Evolutionary conservation across 2,113 vertebrate genomes (phyloP), one percentile per base, ranked within the genome.

Genomic region (Ptilorrhoa leucosticta): DNA sequence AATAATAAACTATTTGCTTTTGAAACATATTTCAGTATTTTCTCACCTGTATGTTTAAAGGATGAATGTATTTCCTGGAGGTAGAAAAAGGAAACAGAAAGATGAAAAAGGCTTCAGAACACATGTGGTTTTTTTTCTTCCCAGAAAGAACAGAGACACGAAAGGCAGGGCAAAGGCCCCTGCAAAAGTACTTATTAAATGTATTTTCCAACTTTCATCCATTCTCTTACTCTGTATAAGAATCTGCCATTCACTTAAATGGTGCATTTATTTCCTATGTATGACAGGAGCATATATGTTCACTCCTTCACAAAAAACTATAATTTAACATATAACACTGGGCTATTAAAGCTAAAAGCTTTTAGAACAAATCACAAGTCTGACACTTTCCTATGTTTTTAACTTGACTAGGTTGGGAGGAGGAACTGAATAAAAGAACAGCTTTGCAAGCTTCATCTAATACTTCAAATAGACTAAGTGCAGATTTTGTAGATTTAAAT

Each of bases 281-380:
- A 90, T 21, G 39, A 96, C 56, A 94, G 89, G 39, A 92, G 15
- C 68, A 78, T 92, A 23, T 65, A 85, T 95, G 75, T 92, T 97
- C 84, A 47, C 37, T 60, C 18, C 65, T 93, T 94, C 50, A 94
- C 51, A 93, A 96, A 96, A 96, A 82, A 4, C 17, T 96, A 4
- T 75, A 91, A 94, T 94, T 97, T 96, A 94, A 66, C 78, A 90
- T 73, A 45, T 53, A 96, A 87, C 68, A 89, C 26, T 17, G 11
- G 47, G 30, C 78, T 96, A 92, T 96, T 91, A 96, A 75, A 89
- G 33, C 69, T 95, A 94, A 97, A 97, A 96, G 88, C 87, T 93
- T 95, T 73, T 45, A 73, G 94, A 94, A 69, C 70, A 95, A 97
- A 96, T 97, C 87, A 87, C 35, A 87, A 90, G 64, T 72, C 50